Evolutionary conservation across 2,797 vertebrate species (phyloP).

Genomic region (Channa striata): DNA sequence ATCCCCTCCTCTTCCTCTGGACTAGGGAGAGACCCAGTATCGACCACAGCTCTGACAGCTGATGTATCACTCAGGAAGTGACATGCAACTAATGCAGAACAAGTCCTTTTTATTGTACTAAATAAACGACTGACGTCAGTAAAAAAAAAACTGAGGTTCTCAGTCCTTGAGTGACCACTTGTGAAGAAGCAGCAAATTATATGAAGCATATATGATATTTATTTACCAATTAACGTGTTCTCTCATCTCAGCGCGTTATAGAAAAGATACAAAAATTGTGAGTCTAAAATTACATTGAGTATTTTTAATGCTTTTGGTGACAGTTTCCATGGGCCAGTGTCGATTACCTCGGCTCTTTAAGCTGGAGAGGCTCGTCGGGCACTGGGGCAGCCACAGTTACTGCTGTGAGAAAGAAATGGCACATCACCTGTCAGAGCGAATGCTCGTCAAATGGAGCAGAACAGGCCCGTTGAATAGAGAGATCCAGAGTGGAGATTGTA

Average conservation of each 20-base stretch:
- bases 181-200: too few relatives aligned
- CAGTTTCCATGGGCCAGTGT: conserved; percentile 2
- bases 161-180: too few relatives aligned
- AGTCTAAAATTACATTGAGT: too few relatives aligned
- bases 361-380: conserved; percentile 2
- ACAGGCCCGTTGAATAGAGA: conserved; percentile 61
- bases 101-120: conserved; percentile 4
- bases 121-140: too few relatives aligned
- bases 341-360: conserved; percentile 24
- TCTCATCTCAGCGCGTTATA: too few relatives aligned
- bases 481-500: conserved; percentile 55
- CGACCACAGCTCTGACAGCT: conserved; percentile 31
- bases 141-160: too few relatives aligned
- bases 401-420: conserved; percentile 43
- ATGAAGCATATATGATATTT: too few relatives aligned
- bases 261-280: too few relatives aligned
- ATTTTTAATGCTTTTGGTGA: neutral
- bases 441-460: conserved; percentile 66
- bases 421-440: conserved; percentile 59
- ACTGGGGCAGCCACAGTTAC: neutral
- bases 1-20: conserved; percentile 24
- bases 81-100: conserved; percentile 9
- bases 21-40: neutral
- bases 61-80: neutral
- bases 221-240: too few relatives aligned